A percentile compares a stretch with the other conserved stretches of the same genome.
phyloP scores from a whole-genome alignment of 2,888 invertebrate species.

The Sabellastarte sp. region DNA sequence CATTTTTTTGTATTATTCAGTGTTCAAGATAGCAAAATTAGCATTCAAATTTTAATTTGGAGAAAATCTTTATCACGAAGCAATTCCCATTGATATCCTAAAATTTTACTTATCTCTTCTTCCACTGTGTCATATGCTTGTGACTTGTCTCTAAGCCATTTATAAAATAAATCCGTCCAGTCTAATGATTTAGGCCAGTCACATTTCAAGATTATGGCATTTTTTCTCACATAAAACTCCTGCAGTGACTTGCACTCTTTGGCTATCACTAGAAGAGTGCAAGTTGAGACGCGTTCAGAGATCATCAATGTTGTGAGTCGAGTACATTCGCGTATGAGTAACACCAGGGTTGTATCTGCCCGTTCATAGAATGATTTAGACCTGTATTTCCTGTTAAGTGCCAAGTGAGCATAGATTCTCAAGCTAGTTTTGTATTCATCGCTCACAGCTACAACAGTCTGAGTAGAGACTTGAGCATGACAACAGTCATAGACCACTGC shows the following conservation, averaged over 20 bases:
- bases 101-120: conserved; percentile 71
- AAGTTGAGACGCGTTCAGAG: conserved; percentile 75
- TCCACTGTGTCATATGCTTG: conserved; percentile 69
- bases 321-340: conserved; percentile 70
- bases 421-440: conserved; percentile 69
- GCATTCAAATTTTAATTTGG: conserved; percentile 2
- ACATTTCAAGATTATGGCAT: conserved; percentile 69
- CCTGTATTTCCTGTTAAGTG: conserved; percentile 69
- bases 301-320: conserved; percentile 70
- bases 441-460: conserved; percentile 63
- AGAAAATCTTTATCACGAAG: conserved; percentile 51
- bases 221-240: conserved; percentile 69
- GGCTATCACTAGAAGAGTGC: conserved; percentile 73
- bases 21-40: too few relatives aligned
- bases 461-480: conserved; percentile 53
- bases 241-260: conserved; percentile 68
- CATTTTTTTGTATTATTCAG: too few relatives aligned
- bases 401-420: conserved; percentile 69
- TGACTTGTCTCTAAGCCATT: conserved; percentile 69
- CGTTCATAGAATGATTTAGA: conserved; percentile 71
- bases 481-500: conserved; percentile 70
- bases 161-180: conserved; percentile 70
- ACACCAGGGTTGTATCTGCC: conserved; percentile 70
- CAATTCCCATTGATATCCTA: conserved; percentile 64
- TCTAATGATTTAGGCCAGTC: conserved; percentile 70